Evolutionary conservation across 2,888 invertebrate species (phyloP).

Genomic region (Mesoligia furuncula): DNA sequence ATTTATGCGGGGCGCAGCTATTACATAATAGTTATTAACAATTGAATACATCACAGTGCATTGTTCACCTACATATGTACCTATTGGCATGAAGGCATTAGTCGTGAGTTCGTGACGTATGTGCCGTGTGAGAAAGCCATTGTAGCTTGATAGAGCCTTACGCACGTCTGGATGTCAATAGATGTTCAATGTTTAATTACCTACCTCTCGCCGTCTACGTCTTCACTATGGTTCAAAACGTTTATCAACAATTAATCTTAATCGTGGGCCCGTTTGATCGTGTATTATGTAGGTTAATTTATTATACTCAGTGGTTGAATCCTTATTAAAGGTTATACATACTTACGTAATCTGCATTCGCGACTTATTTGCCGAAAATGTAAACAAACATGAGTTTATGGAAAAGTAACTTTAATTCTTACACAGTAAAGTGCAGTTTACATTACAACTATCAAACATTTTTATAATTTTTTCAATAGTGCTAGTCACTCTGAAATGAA

Average conservation of each 20-base stretch:
- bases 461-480: too few relatives aligned
- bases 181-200: constrained; percentile 54
- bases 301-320: constrained; percentile 30
- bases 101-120: constrained; percentile 19
- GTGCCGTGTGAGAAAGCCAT: constrained; percentile 37
- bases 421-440: too few relatives aligned
- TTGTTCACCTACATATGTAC: neutral
- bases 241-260: constrained; percentile 25
- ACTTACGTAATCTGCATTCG: too few relatives aligned
- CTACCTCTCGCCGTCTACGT: constrained; percentile 30
- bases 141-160: constrained; percentile 60
- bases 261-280: constrained; percentile 6
- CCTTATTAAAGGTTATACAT: constrained; percentile 15
- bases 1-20: too few relatives aligned
- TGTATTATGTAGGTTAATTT: constrained; percentile 11
- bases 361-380: too few relatives aligned
- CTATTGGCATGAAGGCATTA: constrained; percentile 4
- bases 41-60: constrained; percentile 4
- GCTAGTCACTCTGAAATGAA: too few relatives aligned
- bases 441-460: too few relatives aligned
- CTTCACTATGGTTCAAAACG: constrained; percentile 23
- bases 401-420: too few relatives aligned
- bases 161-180: constrained; percentile 52
- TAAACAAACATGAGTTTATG: too few relatives aligned
- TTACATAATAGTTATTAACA: neutral